Evolutionary conservation across 1,140 invertebrate genomes (phyloP), one percentile per base, ranked within the genome.

Genomic region (Danaus melanippus): DNA sequence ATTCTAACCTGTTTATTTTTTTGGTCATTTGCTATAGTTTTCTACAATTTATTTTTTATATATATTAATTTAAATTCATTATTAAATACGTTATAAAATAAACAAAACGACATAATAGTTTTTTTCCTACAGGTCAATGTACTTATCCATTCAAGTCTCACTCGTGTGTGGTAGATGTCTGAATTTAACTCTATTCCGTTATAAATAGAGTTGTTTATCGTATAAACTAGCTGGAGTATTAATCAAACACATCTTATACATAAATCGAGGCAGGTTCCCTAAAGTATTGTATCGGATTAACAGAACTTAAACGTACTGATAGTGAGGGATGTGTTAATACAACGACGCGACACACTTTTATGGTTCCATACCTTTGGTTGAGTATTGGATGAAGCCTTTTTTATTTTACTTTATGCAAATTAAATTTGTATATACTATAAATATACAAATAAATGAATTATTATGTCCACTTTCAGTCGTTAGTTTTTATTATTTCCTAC

Each of bases 201-300:
- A 8, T 7, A 8, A 2, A 32, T 32, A 32, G 21, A 32, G 21
- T 32, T 7, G 21, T 32, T 32, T 32, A 32, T 32, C 6, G 21
- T 32, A 32, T 32, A 8, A 3, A 8, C 15, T 2, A 32, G 0
- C 5, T 32, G 21, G 4, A 32, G 21, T 7, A 32, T 32, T 32
- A 32, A 44, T 12, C 43, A 44, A 44, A n/a, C 43, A 10, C 11
- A 44, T n/a, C 43, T 44, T 8, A 44, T 44, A 62, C 69, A 79
- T 81, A 79, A 79, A 81, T 81, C 71, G 65, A 59, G 55, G 46
- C 50, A 60, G 66, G 75, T 71, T 75, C 67, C 72, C 71, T 74
- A 74, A 77, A 77, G 71, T 69, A 66, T 67, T 64, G 64, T 70
- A 73, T 80, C 78, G 71, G 77, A 78, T 80, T 78, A 80, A 76